Base-by-base conservation (phyloP, 2,888 invertebrate genomes). In the Dendrolimus pini region DNA sequence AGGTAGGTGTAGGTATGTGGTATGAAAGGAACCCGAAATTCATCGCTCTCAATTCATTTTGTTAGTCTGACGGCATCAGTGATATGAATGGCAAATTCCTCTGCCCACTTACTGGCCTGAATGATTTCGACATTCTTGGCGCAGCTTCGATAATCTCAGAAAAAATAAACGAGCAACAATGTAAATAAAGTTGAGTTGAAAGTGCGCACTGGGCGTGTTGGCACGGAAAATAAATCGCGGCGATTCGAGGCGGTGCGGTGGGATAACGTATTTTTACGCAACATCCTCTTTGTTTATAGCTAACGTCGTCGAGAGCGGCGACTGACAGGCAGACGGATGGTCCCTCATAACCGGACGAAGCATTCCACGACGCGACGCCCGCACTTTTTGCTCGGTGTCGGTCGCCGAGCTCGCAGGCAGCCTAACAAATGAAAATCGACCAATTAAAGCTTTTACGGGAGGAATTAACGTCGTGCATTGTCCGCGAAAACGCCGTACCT, bases 51-150 rank as follows among this genome's bases (percentile, higher is more conserved):
- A 47, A 47, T 47, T 47, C 47, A 47, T 9, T 47, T 47, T 47
- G 47, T 12, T 77, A 78, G 79, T 82, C 74, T 69, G 74, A 71
- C 74, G 72, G 72, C 77, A 75, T 71, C 78, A 72, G 66, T 70
- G 67, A 87, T 87, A 89, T 90, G 89, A 90, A 90, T 90, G 90
- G 89, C 82, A 73, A 83, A 89, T 89, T 82, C 88, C 85, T 82
- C 86, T 78, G 75, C 87, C 89, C 87, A 89, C 89, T 87, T 85
- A 83, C 87, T 83, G 86, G 81, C 82, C 90, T 90, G 89, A 90
- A 90, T 90, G 90, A 86, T 89, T 88, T 89, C 89, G 78, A 89
- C 86, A 89, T 89, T 89, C 89, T 89, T 90, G 90, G 89, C 90
- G 82, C 81, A 71, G 81, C 77, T 85, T 83, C 87, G 88, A 86